phyloP scores from a whole-genome alignment of 1,140 invertebrate genomes.

The Mycetomoellerius zeteki region DNA sequence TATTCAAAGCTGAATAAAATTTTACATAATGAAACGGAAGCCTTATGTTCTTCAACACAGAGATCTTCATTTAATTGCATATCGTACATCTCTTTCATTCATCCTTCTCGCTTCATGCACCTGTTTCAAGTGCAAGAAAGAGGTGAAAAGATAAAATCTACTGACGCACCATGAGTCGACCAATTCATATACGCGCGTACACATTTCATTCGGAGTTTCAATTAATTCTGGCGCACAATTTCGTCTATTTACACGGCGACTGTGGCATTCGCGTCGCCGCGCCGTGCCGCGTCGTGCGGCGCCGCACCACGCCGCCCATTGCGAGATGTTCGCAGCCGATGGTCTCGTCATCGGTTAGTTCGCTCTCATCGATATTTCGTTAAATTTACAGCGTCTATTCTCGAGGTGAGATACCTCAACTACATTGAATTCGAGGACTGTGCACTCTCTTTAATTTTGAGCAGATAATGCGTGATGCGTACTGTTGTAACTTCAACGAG shows the following conservation, averaged over 20 bases:
- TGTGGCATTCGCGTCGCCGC: conserved; percentile 1
- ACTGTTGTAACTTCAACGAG: neutral
- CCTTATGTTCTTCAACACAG: neutral
- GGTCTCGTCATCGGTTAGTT: conserved; percentile 17
- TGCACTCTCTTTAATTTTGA: neutral
- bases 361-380: conserved; percentile 36
- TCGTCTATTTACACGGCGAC: conserved; percentile 55
- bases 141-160: neutral
- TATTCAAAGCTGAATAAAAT: neutral
- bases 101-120: neutral
- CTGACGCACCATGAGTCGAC: conserved; percentile 4
- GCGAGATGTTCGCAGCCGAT: conserved; percentile 42
- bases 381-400: conserved; percentile 39
- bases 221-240: conserved; percentile 59
- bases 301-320: neutral
- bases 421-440: neutral
- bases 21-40: neutral
- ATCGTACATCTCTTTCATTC: neutral
- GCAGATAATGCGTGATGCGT: no score
- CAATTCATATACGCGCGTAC: conserved; percentile 33
- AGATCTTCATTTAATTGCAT: neutral
- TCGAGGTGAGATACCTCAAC: conserved; percentile 19
- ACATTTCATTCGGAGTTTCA: conserved; percentile 50
- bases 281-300: neutral
- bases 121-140: conserved; percentile 6